These are phyloP conservation scores for Atopsyche davidsoni DNA, from an alignment of 1,140 invertebrate genomes.

Conservation along the genomic window DNA sequence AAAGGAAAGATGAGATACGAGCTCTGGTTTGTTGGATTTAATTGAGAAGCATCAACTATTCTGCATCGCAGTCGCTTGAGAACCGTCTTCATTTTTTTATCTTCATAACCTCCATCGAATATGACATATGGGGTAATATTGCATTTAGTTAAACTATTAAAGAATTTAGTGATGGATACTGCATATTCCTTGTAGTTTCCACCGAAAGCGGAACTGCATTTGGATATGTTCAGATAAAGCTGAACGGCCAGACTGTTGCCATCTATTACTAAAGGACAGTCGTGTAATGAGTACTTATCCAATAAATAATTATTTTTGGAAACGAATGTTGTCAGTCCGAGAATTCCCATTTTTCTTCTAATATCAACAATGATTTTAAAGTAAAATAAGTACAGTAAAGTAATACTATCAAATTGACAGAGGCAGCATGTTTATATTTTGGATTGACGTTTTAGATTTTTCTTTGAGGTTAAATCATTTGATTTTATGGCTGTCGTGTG, in stretches of 20 bases:
- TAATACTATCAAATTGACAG: too few relatives aligned
- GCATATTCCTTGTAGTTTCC: conserved; percentile 81
- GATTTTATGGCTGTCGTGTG: too few relatives aligned
- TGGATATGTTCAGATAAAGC: conserved; percentile 59
- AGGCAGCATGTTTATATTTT: too few relatives aligned
- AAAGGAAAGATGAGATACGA: conserved; percentile 59
- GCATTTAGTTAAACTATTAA: conserved; percentile 64
- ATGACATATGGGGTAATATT: conserved; percentile 70
- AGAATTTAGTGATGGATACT: conserved; percentile 58
- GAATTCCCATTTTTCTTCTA: conserved; percentile 75
- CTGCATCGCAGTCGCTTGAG: conserved; percentile 57
- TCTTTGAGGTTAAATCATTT: too few relatives aligned
- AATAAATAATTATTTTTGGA: conserved; percentile 62
- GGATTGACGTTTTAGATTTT: too few relatives aligned
- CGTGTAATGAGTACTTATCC: conserved; percentile 57
- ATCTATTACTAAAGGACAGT: conserved; percentile 73
- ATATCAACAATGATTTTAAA: too few relatives aligned
- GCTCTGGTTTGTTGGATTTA: conserved; percentile 42
- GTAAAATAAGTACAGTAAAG: too few relatives aligned
- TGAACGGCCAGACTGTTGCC: conserved; percentile 72
- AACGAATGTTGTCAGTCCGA: conserved; percentile 75
- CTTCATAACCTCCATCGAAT: conserved; percentile 76
- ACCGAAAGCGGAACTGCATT: conserved; percentile 66
- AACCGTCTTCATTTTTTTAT: conserved; percentile 68
- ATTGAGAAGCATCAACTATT: conserved; percentile 48